These are phyloP conservation scores for Trichopria drosophilae DNA, from an alignment of 2,888 invertebrate genomes.

Conservation along the genomic window DNA sequence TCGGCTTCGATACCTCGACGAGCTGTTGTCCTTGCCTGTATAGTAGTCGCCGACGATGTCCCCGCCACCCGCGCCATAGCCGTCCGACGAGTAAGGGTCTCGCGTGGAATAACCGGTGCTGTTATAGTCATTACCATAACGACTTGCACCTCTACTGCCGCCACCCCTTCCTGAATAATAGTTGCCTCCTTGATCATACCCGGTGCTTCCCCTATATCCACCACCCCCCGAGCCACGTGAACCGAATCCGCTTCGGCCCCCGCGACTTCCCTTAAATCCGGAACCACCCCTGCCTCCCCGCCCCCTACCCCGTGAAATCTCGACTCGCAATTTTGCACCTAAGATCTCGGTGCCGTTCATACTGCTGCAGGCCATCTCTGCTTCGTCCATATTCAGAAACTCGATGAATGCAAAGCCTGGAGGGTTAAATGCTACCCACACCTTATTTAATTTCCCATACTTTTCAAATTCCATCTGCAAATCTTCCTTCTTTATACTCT, in stretches of 20 bases:
- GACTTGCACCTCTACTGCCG: conserved; percentile 60
- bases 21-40: conserved; percentile 56
- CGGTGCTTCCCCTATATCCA: conserved; percentile 54
- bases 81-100: conserved; percentile 52
- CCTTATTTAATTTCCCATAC: conserved; percentile 88
- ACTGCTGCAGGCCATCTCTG: conserved; percentile 85
- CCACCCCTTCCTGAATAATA: conserved; percentile 58
- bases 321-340: conserved; percentile 85
- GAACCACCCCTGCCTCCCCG: conserved; percentile 69
- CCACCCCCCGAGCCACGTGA: conserved; percentile 57
- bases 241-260: conserved; percentile 59
- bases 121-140: conserved; percentile 55
- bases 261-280: conserved; percentile 62
- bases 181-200: conserved; percentile 60
- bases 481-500: conserved; percentile 89
- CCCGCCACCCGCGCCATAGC: conserved; percentile 50
- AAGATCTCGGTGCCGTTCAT: conserved; percentile 86
- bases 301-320: conserved; percentile 81
- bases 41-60: conserved; percentile 51
- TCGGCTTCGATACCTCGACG: conserved; percentile 61
- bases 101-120: conserved; percentile 53
- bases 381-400: conserved; percentile 85
- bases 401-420: conserved; percentile 94
- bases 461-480: conserved; percentile 88
- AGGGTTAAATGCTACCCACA: conserved; percentile 93